Evolutionary conservation across 1,140 invertebrate genomes (phyloP).

Genomic region (Macrotrachela quadricornifera): DNA sequence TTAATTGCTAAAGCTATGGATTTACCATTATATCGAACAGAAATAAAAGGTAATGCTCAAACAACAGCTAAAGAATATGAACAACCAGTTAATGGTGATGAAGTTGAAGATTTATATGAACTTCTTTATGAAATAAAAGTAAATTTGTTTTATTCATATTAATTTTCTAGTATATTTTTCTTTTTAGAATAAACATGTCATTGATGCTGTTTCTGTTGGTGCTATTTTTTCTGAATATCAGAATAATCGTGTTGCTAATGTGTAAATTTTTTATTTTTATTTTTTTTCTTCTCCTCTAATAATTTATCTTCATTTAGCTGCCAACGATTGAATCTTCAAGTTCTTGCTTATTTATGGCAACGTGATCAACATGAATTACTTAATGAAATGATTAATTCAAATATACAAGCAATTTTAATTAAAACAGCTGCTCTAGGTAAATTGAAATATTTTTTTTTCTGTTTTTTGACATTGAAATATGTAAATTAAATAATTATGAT

Average conservation of each 20-base stretch:
- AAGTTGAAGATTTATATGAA: constrained; percentile 90
- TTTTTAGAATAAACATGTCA: constrained; percentile 48
- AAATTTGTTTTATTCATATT: not conserved
- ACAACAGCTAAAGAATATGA: constrained; percentile 57
- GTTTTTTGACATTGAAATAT: no score
- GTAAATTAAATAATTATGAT: no score
- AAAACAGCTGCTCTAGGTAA: constrained; percentile 74
- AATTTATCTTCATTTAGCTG: constrained; percentile 40
- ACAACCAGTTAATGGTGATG: constrained; percentile 57
- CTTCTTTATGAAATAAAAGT: constrained; percentile 26
- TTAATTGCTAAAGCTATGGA: constrained; percentile 77
- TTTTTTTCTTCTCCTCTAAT: not conserved
- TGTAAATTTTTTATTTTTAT: constrained; percentile 42
- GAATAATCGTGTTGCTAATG: constrained; percentile 83
- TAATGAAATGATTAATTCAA: constrained; percentile 85
- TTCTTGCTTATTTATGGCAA: constrained; percentile 71
- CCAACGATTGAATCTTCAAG: constrained; percentile 58
- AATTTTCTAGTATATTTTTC: constrained; percentile 6
- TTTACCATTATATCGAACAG: constrained; percentile 57
- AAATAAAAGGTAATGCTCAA: constrained; percentile 55
- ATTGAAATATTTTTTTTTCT: not conserved
- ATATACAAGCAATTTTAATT: constrained; percentile 75
- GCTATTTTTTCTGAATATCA: constrained; percentile 96
- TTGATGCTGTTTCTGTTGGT: constrained; percentile 79
- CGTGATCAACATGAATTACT: constrained; percentile 74